Percentiles rank a stretch among this genome's conserved stretches.
These are phyloP conservation scores for Ranitomeya imitator DNA, from an alignment of 2,113 vertebrate species.

Conservation along the genomic window DNA sequence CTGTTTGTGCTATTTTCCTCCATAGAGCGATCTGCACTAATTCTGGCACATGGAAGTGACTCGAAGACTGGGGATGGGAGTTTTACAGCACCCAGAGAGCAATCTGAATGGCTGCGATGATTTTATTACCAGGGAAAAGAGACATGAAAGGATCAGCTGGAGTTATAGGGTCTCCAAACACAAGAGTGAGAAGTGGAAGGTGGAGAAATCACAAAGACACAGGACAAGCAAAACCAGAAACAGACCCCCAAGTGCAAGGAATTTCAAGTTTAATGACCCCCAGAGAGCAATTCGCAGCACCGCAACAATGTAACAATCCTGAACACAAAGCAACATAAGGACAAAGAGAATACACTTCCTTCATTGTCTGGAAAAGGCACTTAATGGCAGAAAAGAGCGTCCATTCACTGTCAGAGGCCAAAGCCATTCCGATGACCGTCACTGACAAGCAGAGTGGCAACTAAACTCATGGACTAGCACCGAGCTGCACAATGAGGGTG, in stretches of 20 bases:
- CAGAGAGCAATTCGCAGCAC: slow-evolving; percentile 9
- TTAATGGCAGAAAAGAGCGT: neutral
- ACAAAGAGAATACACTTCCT: neutral
- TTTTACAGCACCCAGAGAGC: slow-evolving; percentile 1
- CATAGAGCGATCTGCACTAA: neutral
- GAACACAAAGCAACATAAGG: neutral
- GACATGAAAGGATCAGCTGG: slow-evolving; percentile 40
- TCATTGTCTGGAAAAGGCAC: neutral
- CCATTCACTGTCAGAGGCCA: neutral
- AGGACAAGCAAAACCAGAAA: neutral
- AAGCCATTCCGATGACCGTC: neutral
- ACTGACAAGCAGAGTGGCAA: neutral
- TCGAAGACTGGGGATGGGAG: neutral
- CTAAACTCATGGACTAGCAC: no score
- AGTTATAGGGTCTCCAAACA: slow-evolving; percentile 36
- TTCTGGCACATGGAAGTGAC: neutral
- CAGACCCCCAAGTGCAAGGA: slow-evolving; percentile 18
- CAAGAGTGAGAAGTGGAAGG: slow-evolving; percentile 33
- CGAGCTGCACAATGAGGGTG: no score
- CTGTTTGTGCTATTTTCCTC: slow-evolving; percentile 12
- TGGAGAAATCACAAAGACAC: neutral
- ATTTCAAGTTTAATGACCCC: slow-evolving; percentile 42
- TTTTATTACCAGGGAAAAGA: slow-evolving; percentile 32
- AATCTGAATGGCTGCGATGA: neutral
- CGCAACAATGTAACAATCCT: neutral